Evolutionary conservation across 2,113 vertebrate genomes (phyloP).

Genomic region (Psephotus haematonotus): DNA sequence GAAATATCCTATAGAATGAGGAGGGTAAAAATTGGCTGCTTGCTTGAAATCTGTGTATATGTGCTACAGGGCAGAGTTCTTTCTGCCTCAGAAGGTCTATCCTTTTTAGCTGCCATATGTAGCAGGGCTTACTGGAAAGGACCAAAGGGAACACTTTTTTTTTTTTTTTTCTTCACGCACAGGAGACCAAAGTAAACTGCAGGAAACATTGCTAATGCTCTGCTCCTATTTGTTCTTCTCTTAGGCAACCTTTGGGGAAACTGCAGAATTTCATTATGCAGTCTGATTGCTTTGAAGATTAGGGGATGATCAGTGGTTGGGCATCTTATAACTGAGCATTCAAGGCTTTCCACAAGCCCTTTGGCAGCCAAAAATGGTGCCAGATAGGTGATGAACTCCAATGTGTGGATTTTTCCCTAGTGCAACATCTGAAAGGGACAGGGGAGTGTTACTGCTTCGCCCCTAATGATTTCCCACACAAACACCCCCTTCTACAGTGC

Average conservation of each 20-base stretch:
- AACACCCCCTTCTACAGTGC: background rate
- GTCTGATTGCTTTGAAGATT: background rate
- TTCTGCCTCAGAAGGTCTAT: background rate
- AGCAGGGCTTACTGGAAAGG: background rate
- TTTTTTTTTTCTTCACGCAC: background rate
- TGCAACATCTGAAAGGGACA: background rate
- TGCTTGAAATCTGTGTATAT: background rate
- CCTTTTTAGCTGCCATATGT: background rate
- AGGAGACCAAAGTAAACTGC: background rate
- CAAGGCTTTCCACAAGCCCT: background rate
- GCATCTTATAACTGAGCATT: background rate
- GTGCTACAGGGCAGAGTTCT: background rate
- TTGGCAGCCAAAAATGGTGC: background rate
- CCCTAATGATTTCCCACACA: rapidly evolving
- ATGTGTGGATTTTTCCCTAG: background rate
- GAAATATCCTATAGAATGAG: background rate
- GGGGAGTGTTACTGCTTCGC: rapidly evolving
- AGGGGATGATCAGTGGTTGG: background rate
- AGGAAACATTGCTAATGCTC: background rate
- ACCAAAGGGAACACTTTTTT: background rate
- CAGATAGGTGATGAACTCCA: background rate
- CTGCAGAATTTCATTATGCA: background rate
- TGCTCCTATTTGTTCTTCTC: background rate
- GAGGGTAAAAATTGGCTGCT: background rate
- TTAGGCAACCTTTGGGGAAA: background rate